Percentiles rank a stretch among this genome's conserved stretches.
Conservation (phyloP, 1,140 invertebrate species). For the Eumaeus atala region DNA sequence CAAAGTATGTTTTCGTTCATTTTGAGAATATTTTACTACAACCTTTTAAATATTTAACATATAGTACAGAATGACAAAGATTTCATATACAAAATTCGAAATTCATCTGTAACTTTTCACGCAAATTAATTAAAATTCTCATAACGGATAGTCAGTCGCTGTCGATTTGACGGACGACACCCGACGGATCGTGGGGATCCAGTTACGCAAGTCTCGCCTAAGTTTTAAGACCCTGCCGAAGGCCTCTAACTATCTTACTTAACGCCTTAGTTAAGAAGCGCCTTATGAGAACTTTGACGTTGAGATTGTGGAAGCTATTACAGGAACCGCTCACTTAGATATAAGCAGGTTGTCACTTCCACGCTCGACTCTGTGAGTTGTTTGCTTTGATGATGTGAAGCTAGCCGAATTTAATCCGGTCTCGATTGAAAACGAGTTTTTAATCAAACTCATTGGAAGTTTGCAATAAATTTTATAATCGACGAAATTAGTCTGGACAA, state of each 20-base stretch:
- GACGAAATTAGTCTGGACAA: neutral
- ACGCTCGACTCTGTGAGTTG: constrained; percentile 66
- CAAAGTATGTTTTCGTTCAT: too few relatives aligned
- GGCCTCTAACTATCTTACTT: constrained; percentile 72
- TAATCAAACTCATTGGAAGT: constrained; percentile 8
- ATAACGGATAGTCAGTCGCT: constrained; percentile 63
- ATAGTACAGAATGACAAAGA: too few relatives aligned
- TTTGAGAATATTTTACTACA: too few relatives aligned
- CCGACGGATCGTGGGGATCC: constrained; percentile 54
- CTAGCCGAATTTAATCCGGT: constrained; percentile 40
- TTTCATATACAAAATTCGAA: neutral
- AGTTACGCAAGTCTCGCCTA: constrained; percentile 66
- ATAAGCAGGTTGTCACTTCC: constrained; percentile 71
- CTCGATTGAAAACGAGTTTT: constrained; percentile 11
- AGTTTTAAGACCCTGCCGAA: constrained; percentile 71
- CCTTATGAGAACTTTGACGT: constrained; percentile 71
- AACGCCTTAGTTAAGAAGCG: constrained; percentile 71
- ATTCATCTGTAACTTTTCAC: constrained; percentile 18
- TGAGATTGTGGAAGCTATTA: constrained; percentile 72
- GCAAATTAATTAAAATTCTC: constrained; percentile 47
- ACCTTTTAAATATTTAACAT: too few relatives aligned
- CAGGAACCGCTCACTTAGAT: constrained; percentile 67
- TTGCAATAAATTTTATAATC: constrained; percentile 2
- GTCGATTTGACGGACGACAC: constrained; percentile 46
- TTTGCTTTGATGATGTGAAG: constrained; percentile 64